Evolutionary conservation across 2,888 invertebrate genomes (phyloP).

Genomic region (Amphiduros pacificus): DNA sequence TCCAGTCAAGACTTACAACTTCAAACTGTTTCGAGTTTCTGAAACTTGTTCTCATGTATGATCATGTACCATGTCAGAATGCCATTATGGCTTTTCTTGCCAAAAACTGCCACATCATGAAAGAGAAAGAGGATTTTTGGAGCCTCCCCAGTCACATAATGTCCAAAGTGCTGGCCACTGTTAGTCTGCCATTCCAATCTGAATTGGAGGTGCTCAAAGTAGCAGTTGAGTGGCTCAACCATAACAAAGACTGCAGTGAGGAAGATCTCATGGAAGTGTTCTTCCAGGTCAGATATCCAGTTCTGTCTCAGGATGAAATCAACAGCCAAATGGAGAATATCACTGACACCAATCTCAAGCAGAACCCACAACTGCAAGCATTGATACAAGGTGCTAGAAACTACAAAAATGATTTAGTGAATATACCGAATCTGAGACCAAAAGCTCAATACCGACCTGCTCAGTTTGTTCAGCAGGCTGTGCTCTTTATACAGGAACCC

Average conservation of each 20-base stretch:
- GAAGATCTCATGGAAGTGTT: not conserved
- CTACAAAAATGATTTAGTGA: not conserved
- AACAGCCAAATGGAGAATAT: too few relatives aligned
- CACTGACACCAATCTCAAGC: not conserved
- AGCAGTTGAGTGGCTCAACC: constrained; percentile 4
- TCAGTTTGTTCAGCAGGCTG: not conserved
- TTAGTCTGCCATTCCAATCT: constrained; percentile 3
- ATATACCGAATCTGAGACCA: not conserved
- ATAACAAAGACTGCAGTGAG: not conserved
- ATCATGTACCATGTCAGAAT: constrained; percentile 2
- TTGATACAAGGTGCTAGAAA: not conserved
- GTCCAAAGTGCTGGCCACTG: constrained; percentile 1
- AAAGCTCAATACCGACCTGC: constrained; percentile 1
- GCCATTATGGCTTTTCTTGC: constrained; percentile 12
- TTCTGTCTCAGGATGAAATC: not conserved
- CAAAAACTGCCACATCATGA: constrained; percentile 8
- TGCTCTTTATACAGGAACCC: not conserved
- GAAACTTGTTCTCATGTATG: constrained; percentile 14
- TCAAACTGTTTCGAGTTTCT: constrained; percentile 16
- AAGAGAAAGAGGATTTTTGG: constrained; percentile 10
- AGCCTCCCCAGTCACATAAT: constrained; percentile 6
- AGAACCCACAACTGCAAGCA: not conserved
- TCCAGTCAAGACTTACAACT: constrained; percentile 7
- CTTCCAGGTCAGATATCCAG: not conserved
- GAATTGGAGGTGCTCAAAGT: constrained; percentile 10